Percentiles rank a stretch among this genome's conserved stretches.
Conservation (phyloP, 2,797 vertebrate species). For the Chiroxiphia lanceolata region DNA sequence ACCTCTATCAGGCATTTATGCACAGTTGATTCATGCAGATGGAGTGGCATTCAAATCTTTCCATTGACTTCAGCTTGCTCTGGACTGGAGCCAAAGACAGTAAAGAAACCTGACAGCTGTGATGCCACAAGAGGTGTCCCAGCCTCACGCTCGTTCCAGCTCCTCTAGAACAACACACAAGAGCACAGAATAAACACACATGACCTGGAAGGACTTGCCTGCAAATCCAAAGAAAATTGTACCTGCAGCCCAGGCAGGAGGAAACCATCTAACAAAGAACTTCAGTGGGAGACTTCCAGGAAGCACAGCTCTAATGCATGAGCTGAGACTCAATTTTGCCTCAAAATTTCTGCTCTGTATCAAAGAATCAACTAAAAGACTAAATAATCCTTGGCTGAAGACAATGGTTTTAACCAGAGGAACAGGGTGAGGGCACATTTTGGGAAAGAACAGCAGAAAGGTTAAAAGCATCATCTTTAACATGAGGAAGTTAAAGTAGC, state of each 20-base stretch:
- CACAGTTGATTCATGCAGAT: neutral
- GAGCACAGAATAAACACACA: neutral
- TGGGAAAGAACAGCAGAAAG: neutral
- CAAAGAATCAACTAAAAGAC: neutral
- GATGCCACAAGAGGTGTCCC: neutral
- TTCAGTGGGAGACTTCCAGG: neutral
- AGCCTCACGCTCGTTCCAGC: neutral
- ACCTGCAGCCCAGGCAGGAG: neutral
- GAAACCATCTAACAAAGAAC: neutral
- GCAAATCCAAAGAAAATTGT: neutral
- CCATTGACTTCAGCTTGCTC: neutral
- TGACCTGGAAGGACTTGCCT: neutral
- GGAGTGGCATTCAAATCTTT: neutral
- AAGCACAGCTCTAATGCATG: neutral
- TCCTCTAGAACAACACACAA: neutral
- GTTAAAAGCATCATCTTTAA: neutral
- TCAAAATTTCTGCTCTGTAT: neutral
- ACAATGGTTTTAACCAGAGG: neutral
- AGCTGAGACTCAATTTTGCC: neutral
- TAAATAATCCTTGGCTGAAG: neutral
- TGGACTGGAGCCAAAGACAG: neutral
- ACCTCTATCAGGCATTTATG: neutral
- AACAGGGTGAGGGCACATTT: neutral
- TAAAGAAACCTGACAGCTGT: conserved; percentile 5
- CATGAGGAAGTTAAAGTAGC: neutral